phyloP scores from a whole-genome alignment of 2,797 vertebrate species.

The Sternotherus odoratus region DNA sequence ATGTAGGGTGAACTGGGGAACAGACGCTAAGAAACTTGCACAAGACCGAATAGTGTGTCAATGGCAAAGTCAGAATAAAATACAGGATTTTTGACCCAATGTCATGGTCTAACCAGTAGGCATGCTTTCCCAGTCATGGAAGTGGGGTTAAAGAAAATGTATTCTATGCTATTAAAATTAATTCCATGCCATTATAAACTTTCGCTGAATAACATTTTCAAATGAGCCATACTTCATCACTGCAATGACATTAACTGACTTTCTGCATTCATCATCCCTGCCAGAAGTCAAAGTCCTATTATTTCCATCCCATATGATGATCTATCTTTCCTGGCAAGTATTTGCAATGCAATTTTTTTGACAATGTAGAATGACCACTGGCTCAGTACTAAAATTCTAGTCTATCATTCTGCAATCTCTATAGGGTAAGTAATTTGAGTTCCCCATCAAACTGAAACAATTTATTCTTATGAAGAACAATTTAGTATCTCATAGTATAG shows the following conservation, averaged over 20 bases:
- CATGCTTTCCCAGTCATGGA: background rate
- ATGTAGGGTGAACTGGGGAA: background rate
- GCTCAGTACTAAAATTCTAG: background rate
- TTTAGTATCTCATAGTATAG: background rate
- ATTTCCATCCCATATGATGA: background rate
- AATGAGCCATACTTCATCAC: background rate
- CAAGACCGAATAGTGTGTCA: background rate
- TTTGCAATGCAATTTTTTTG: background rate
- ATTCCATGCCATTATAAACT: background rate
- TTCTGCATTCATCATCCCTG: background rate
- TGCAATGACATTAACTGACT: slow-evolving; percentile 2
- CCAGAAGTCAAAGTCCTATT: background rate
- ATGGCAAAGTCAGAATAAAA: background rate
- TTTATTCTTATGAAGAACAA: background rate
- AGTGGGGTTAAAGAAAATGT: background rate
- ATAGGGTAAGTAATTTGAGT: background rate
- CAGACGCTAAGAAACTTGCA: background rate
- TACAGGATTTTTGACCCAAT: background rate
- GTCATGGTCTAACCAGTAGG: background rate
- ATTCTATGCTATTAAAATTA: background rate
- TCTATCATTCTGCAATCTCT: background rate
- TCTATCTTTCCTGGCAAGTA: background rate
- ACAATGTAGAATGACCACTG: background rate
- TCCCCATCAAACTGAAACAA: background rate
- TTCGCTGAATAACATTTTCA: background rate